Base-by-base conservation (phyloP, 2,888 invertebrate species). In the Dusona sp. region DNA sequence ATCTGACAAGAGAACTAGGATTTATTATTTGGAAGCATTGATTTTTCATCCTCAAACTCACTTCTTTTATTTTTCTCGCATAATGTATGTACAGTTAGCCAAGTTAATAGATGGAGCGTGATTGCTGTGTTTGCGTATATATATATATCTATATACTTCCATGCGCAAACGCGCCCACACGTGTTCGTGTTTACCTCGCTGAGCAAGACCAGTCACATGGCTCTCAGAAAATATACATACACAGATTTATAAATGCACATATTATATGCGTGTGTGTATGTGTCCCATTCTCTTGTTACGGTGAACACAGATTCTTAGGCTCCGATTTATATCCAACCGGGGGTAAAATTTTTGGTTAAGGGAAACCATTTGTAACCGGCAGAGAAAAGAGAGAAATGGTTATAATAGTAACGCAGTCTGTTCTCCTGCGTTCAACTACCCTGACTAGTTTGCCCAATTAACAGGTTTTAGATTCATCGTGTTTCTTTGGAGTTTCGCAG, bases 121-220 rank as follows among this genome's bases (percentile, higher is more conserved):
- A 13, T 4, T 16, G 29, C 61, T 16, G 29, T 16, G 29, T 8
- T 48, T 16, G 29, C 45, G 13, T 16, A 25, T 13, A 65, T 16
- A 13, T 67, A 67, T 67, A 36, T n/a, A 36, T 25, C 8, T n/a
- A 72, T 72, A 36, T 25, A 36, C 16, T 86, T 86, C 89, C 86
- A 51, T 86, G 87, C 89, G 61, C 61, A 29, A 61, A 29, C 91
- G 92, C 91, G 92, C 93, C 90, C 90, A 92, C 94, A 94, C 94
- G 94, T 94, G 94, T 92, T 94, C 91, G 91, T 94, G 93, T 94
- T 93, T 93, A 93, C 93, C 91, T 91, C 90, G 87, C 65, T 85
- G 61, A 72, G 48, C 42, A 80, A 78, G 83, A 61, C 88, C 88
- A 86, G 90, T 92, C 91, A 89, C 92, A 90, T 91, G 89, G 89